These are phyloP conservation scores for Onychorhynchus coronatus DNA, from an alignment of 2,113 vertebrate genomes.

Conservation along the genomic window DNA sequence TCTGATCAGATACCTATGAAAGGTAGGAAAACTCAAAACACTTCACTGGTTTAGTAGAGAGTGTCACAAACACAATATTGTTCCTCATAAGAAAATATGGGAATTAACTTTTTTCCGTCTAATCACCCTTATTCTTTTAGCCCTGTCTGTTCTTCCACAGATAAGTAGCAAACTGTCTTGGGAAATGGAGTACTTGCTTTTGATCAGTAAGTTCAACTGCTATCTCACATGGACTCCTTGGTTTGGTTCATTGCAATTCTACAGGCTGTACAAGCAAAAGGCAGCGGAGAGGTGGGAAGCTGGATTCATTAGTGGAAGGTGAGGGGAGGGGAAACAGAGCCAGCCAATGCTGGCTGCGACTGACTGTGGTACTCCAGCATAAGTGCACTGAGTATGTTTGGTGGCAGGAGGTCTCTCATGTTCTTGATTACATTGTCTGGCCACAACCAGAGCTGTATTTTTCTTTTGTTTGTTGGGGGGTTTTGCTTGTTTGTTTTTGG, in stretches of 20 bases:
- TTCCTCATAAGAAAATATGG: background rate
- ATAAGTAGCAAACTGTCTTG: background rate
- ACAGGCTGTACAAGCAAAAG: background rate
- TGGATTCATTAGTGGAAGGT: background rate
- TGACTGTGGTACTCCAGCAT: background rate
- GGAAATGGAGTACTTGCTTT: background rate
- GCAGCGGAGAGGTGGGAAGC: accelerated
- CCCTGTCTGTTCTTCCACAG: background rate
- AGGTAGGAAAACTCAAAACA: background rate
- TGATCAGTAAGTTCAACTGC: background rate
- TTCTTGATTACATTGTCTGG: background rate
- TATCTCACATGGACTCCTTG: accelerated
- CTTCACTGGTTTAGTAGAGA: background rate
- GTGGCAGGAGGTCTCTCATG: accelerated
- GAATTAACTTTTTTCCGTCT: background rate
- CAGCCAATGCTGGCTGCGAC: background rate
- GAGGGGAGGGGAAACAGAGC: background rate
- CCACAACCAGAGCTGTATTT: background rate
- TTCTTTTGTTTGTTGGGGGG: accelerated
- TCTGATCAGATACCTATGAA: background rate
- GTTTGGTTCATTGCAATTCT: background rate
- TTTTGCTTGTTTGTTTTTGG: background rate
- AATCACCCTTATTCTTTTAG: background rate
- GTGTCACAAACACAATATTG: too few relatives aligned
- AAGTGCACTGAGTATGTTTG: background rate